Base-by-base conservation (phyloP, 2,797 vertebrate genomes). In the Tragelaphus oryx region DNA sequence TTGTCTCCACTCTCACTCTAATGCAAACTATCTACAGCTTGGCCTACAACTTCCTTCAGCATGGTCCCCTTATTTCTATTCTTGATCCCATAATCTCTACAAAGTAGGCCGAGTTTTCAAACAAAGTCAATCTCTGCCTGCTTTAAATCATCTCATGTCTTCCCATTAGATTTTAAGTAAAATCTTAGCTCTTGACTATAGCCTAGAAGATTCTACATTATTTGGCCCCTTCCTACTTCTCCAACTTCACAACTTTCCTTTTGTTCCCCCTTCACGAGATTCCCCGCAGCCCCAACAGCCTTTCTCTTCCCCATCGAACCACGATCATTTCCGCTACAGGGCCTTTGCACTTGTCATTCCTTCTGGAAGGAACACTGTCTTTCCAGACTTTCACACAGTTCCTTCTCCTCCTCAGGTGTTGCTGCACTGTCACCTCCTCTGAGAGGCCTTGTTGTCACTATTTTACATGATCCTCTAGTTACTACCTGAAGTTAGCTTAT, bases 311-410 rank as follows among this genome's bases (percentile, higher is more conserved):
- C 48, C 20, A 93, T 75, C 24, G 76, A 26, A 92, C 12, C 9
- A 5, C 0, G 10, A 76, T 54, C n/a, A 41, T 4, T 46, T 54
- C 60, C 76, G 28, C 75, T 65, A 44, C 18, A 44, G 37, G 16
- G 79, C 18, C 59, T 94, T 92, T 81, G 55, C 88, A 95, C 79
- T 78, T 79, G 71, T 33, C 80, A 37, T 84, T 89, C 48, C 80
- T 93, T 91, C 81, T 44, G 37, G 13, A 90, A 82, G 55, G 33
- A 50, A 74, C 5, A 44, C 3, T 91, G 33, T 87, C 93, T 71
- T 50, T 52, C 22, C 84, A 86, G 26, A 91, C 46, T 57, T 87
- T 60, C 28, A 90, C 11, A 60, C 11, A 57, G 17, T 48, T 79
- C 26, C 22, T 82, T 92, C 57, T 68, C 48, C 17, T 37, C 57